Evolutionary conservation across 1,140 invertebrate genomes (phyloP), one percentile per base, ranked within the genome.

Genomic region (Meteorus sp.): DNA sequence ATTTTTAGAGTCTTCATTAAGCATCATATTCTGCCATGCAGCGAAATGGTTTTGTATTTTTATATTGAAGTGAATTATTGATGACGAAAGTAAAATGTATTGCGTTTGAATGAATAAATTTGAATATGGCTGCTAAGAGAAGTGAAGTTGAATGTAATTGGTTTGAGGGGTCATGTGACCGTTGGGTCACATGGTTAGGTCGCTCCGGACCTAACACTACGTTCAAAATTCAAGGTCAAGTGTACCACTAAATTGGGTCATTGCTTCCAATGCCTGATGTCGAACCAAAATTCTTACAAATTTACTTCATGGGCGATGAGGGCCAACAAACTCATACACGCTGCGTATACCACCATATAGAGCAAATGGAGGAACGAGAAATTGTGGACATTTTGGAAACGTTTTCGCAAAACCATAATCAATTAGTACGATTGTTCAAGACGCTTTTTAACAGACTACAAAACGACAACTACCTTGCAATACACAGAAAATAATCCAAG

Each of bases 221-320:
- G 57, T 81, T 79, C 61, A 78, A 78, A 68, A 73, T 82, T 39
- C 74, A 82, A 72, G 78, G 81, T 25, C 76, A 82, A 63, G 66
- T 81, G 13, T 83, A 82, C 7, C 78, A 81, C 63, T 78, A 54
- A 63, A 70, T 73, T 41, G 77, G 69, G n/a, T 71, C 70, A 65
- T 41, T 80, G 45, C 44, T 74, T 33, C 75, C 75, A 61, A 48
- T 50, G 6, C 37, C 57, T 47, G 27, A 68, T 63, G 62, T 65
- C 13, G 20, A 73, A 52, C 60, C 60, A 31, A 70, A 76, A 67
- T 79, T 78, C 77, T 61, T 77, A 29, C 73, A 81, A 70, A 72
- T 80, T 54, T 81, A 77, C 73, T 78, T 77, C 62, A 72, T 77
- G 61, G 71, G 66, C 57, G 59, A 67, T 64, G 63, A 59, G 60